Evolutionary conservation across 1,140 invertebrate species (phyloP), one percentile per base, ranked within the genome.

Genomic region (Maconellicoccus hirsutus): DNA sequence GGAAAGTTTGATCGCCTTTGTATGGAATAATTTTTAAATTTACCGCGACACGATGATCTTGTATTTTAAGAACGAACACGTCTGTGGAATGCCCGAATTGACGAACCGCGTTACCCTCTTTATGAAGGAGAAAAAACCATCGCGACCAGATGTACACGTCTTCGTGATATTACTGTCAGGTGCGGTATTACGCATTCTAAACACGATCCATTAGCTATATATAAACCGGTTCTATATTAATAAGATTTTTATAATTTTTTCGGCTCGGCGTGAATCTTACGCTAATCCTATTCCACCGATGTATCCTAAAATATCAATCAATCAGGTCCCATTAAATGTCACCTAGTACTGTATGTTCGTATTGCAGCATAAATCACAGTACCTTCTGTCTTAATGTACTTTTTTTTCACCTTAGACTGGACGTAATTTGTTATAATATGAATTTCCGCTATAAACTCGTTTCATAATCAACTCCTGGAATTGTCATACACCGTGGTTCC

Each of bases 231-330:
- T 52, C 42, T 3, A 16, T 52, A 52, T 52, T 52, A 52, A 52
- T 52, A 52, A 52, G n/a, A 52, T 14, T 52, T 52, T 52, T 52
- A 52, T 52, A 52, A 52, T 52, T 33, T 52, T 52, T 52, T 52
- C 42, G 42, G 42, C 42, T 52, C 42, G 42, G 42, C 42, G 42
- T 52, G 42, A 52, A 52, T 52, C 42, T 52, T 16, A 52, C 42
- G 42, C 16, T 52, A 52, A 52, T 52, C 42, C n/a, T 19, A 52
- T 52, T 52, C 42, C 42, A 3, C 6, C 6, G 42, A 14, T 52
- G n/a, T 52, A 52, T 52, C 42, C n/a, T 19, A 19, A 52, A 52
- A 52, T 52, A 52, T 52, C 42, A 52, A 52, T 52, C 42, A 52
- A 19, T 52, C 42, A 52, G 42, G 2, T 52, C 16, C 42, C 42